Base-by-base conservation (phyloP, 2,113 vertebrate genomes). In the Andinoacara biseriatus region DNA sequence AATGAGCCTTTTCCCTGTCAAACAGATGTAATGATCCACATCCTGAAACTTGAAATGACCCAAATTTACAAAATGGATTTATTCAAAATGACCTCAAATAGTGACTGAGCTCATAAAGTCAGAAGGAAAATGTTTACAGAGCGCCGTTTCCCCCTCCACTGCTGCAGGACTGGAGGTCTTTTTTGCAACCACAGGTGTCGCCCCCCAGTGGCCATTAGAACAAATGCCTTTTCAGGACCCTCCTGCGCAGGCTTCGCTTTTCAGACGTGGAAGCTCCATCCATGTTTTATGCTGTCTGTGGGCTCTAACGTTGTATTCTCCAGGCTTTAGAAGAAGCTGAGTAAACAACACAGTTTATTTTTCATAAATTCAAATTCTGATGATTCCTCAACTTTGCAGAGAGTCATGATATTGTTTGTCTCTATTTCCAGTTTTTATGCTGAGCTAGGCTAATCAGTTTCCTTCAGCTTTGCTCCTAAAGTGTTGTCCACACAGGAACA, bases 181-280 rank as follows among this genome's bases (percentile, higher is more conserved):
- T 43, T n/a, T 24, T 65, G 24, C 62, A 65, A 24, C 43, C 14
- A 14, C 43, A 49, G 14, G 38, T 43, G 10, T 43, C 40, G 11
- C 40, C 40, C 40, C 40, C 10, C 11, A 13, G 40, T 43, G 40
- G 40, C 10, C 38, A 26, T 46, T 29, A 29, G 22, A 11, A 49
- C 2, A 15, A 24, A 0, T 46, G 3, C 2, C 22, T 18, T 46
- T 15, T 26, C 0, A 26, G 31, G 31, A 33, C 31, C 5, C 0
- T 10, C 46, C 38, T 65, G 3, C 22, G 26, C 2, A 26, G 22
- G 22, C 63, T 18, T 49, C 40, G 49, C 63, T 49, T 29, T 67
- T 67, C 40, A 67, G 40, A 46, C 22, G 14, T 0, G 18, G 40
- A 43, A 13, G 40, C 40, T 11, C 10, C 11, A 10, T 5, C 40